Evolutionary conservation across 2,113 vertebrate species (phyloP).

Genomic region (Macaca nemestrina): DNA sequence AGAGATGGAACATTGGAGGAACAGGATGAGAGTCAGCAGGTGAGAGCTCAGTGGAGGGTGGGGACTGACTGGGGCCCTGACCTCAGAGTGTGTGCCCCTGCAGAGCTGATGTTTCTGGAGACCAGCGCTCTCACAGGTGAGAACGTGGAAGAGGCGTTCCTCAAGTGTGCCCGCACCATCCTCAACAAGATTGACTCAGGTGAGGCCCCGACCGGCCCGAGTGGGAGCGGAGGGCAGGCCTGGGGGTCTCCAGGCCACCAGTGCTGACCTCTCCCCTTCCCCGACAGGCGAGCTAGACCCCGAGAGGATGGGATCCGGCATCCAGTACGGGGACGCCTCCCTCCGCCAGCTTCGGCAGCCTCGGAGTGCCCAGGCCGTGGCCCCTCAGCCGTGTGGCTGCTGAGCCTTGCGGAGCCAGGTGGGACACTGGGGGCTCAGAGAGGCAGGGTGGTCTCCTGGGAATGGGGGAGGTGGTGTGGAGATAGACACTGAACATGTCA

Average conservation of each 20-base stretch:
- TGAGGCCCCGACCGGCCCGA: slow-evolving; percentile 30
- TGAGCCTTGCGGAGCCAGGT: slow-evolving; percentile 70
- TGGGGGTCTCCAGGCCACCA: not conserved
- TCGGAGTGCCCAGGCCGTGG: slow-evolving; percentile 86
- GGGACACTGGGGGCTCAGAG: not conserved
- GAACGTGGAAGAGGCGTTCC: slow-evolving; percentile 94
- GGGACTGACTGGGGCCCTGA: not conserved
- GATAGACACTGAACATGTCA: not conserved
- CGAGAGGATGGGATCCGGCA: slow-evolving; percentile 96
- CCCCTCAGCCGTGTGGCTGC: slow-evolving; percentile 92
- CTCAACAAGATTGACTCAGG: slow-evolving; percentile 96
- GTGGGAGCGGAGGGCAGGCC: not conserved
- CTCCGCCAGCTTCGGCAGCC: slow-evolving; percentile 92
- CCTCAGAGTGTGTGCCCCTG: not conserved
- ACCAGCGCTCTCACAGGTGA: slow-evolving; percentile 95
- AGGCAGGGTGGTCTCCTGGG: not conserved
- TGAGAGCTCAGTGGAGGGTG: not conserved
- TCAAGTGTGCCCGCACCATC: slow-evolving; percentile 94
- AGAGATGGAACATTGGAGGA: not conserved
- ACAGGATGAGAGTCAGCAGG: not conserved
- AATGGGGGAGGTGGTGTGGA: not conserved
- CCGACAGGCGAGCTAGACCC: slow-evolving; percentile 92
- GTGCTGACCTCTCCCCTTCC: not conserved
- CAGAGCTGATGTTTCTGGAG: slow-evolving; percentile 95
- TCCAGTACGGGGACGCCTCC: slow-evolving; percentile 94